phyloP scores from a whole-genome alignment of 2,888 invertebrate species.

The Alloscopus bannaensis region DNA sequence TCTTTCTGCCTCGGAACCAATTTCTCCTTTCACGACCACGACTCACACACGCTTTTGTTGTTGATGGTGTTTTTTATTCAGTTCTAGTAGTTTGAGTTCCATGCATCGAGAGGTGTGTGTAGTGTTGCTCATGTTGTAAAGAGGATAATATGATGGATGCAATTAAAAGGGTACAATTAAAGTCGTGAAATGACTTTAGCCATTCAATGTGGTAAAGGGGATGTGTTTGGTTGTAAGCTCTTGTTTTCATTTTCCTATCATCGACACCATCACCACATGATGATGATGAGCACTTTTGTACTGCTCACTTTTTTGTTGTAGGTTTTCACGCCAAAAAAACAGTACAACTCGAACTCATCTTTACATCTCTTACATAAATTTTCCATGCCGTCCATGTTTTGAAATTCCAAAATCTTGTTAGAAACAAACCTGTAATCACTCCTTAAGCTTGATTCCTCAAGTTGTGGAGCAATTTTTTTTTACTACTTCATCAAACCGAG shows the following conservation, averaged over 20 bases:
- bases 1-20: too few species aligned
- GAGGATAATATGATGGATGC: constrained; percentile 33
- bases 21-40: neutral
- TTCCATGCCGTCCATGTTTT: too few species aligned
- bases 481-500: too few species aligned
- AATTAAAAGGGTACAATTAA: constrained; percentile 62
- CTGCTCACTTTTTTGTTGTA: neutral
- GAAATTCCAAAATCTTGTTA: neutral
- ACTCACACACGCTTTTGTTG: constrained; percentile 23
- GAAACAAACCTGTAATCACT: neutral
- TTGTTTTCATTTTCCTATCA: constrained; percentile 32
- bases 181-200: constrained; percentile 57
- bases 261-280: neutral
- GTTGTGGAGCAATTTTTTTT: too few species aligned
- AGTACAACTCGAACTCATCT: too few species aligned
- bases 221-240: neutral
- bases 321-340: too few species aligned
- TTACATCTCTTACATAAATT: too few species aligned
- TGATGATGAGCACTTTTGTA: constrained; percentile 4
- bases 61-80: constrained; percentile 5
- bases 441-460: too few species aligned
- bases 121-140: constrained; percentile 10
- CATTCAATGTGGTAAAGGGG: constrained; percentile 22
- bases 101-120: constrained; percentile 3
- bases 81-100: too few species aligned